Conservation (phyloP, 2,113 vertebrate species). For the Propithecus coquereli region DNA sequence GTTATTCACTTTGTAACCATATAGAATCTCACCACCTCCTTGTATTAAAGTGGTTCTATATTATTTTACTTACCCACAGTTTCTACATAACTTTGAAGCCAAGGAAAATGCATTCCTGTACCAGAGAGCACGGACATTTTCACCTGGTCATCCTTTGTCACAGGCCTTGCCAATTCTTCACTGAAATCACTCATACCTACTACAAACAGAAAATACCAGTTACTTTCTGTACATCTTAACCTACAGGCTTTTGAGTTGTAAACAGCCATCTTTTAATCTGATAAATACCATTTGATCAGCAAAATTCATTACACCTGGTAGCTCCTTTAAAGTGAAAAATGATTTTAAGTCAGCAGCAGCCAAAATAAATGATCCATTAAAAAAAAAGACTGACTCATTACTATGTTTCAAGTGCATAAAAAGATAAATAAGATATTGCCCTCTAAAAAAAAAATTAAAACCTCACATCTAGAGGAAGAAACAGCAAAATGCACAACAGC, state of each 20-base stretch:
- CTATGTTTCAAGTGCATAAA: neutral
- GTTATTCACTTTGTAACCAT: neutral
- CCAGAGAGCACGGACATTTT: rapidly evolving
- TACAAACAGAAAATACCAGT: slow-evolving; percentile 20
- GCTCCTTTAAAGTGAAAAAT: neutral
- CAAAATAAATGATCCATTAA: neutral
- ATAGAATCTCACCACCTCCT: neutral
- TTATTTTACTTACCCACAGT: slow-evolving; percentile 62
- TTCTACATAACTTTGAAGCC: slow-evolving; percentile 34
- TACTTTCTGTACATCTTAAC: neutral
- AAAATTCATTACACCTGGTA: neutral
- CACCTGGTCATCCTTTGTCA: neutral
- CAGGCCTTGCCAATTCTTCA: slow-evolving; percentile 49
- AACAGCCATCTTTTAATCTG: neutral
- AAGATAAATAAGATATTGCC: neutral
- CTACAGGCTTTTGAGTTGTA: neutral
- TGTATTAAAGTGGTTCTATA: neutral
- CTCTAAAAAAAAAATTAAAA: neutral
- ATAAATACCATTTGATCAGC: neutral
- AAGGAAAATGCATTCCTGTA: slow-evolving; percentile 61
- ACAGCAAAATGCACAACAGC: neutral
- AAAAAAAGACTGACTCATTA: neutral
- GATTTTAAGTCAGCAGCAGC: neutral
- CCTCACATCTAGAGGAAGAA: neutral
- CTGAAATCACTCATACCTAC: slow-evolving; percentile 68